These are phyloP conservation scores for Acanthosepion pharaonis DNA, from an alignment of 2,888 invertebrate species.

Conservation along the genomic window DNA sequence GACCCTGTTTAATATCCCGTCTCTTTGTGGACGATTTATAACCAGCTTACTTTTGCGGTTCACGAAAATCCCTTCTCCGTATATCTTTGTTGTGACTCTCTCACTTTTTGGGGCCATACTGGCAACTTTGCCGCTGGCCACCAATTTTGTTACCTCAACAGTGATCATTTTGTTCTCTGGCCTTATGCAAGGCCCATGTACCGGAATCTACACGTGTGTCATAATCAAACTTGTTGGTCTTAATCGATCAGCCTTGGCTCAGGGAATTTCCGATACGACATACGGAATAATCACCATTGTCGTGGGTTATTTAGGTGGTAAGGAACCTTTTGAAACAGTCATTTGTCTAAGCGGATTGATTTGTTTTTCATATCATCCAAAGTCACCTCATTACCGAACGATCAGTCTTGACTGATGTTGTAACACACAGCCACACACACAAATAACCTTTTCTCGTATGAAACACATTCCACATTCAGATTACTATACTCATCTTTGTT, in stretches of 20 bases:
- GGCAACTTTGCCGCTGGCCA: not conserved
- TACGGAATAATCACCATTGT: not conserved
- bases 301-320: conserved; percentile 39
- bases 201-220: conserved; percentile 39
- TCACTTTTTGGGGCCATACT: not conserved
- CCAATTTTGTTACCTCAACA: not conserved
- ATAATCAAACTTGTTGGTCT: not conserved
- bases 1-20: not conserved
- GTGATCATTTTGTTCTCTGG: not conserved
- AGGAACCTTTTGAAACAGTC: not conserved
- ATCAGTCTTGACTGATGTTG: not conserved
- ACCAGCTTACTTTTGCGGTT: conserved; percentile 15
- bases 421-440: too few species aligned
- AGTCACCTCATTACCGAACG: not conserved
- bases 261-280: conserved; percentile 6
- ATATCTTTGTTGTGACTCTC: not conserved
- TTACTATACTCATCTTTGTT: not conserved
- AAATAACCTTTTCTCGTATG: too few species aligned
- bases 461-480: not conserved
- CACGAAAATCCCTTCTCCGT: not conserved
- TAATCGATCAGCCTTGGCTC: not conserved
- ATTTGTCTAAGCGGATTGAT: not conserved
- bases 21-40: not conserved
- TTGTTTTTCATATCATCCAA: not conserved
- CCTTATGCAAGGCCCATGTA: not conserved